Base-by-base conservation (phyloP, 2,113 vertebrate species). In the Bombycilla garrulus region DNA sequence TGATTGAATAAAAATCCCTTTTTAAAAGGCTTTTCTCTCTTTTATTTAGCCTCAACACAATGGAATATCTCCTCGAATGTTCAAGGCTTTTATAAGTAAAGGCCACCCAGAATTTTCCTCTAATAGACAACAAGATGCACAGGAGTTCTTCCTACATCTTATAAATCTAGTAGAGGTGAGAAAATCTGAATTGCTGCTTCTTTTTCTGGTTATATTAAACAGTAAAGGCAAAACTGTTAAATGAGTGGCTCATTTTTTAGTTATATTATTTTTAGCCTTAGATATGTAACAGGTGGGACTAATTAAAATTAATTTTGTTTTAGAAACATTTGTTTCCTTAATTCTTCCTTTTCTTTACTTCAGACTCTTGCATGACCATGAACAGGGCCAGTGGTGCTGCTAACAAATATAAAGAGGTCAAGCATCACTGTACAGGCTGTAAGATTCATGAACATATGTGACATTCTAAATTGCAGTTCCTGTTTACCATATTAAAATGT, bases 31-130 rank as follows among this genome's bases (percentile, higher is more conserved):
- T 94, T 93, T 17, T 92, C 25, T 95, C 74, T 82, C 21, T 83
- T 90, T 92, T 64, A 22, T 93, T 86, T 97, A 99, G 99, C 98
- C 98, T 96, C 99, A 98, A 60, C 98, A 98, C 96, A 99, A 98
- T 53, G 99, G 99, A 51, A 97, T 99, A 97, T 99, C 98, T 79
- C 98, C 99, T 19, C 98, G 96, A 71, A 99, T 99, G 99, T 98
- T 99, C 88, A 99, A 99, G 88, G 97, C 99, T 54, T 98, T 99
- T 86, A 98, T 99, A 90, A 99, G 99, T 95, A 99, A 98, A 96
- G 99, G 98, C 50, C 99, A 99, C 90, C 98, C 98, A 2, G 99
- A 99, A 96, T 99, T 99, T 96, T 99, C 99, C 44, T 99, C 99
- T 22, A 99, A 98, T 28, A 98, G 99, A 95, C 99, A 99, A 90